Evolutionary conservation across 30 jellyfish, hydroid and myxozoan species (phyloP), one percentile per base, ranked within the genome.

Genomic region (Clytia hemisphaerica): DNA sequence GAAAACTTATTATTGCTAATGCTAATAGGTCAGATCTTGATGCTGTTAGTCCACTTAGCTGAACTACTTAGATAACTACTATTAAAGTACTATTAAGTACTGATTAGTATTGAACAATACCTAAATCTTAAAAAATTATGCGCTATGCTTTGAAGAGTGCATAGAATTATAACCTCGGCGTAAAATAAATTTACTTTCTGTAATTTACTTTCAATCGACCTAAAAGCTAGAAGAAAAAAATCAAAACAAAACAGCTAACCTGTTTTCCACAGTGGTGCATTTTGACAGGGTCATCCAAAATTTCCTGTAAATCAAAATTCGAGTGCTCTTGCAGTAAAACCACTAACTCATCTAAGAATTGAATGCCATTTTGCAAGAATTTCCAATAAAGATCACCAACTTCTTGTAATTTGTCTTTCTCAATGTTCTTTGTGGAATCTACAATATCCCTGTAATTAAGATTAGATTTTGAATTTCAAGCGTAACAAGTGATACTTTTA

Each of bases 291-390:
- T 85, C 90, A 4, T 69, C 47, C 4, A 67, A 77, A 45, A 69
- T 72, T 7, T 48, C 78, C 14, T 85, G 65, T 44, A 85, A 27
- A 22, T 61, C 57, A 85, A 85, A 85, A n/a, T 62, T 67, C 58
- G 59, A 57, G 37, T 73, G 75, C 27, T 78, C 93, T 40, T 85
- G 92, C 6, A 85, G 66, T 2, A 62, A 53, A 28, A 33, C 14
- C 12, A 78, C 48, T 45, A 85, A 25, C 32, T 72, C 80, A 49
- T 85, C 86, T 27, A 85, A 66, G 51, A 85, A 85, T 58, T 71
- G 85, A 25, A 77, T 83, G 1, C 96, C 93, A 72, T 79, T 77
- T 37, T 85, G 96, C 46, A 85, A 55, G 61, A 77, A 81, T 35
- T 78, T 78, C 96, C 96, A 85, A 62, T 77, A 85, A 32, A 31